A percentile compares a stretch with the other conserved stretches of the same genome.
Conservation (phyloP, 1,140 invertebrate genomes). For the Monochamus saltuarius region DNA sequence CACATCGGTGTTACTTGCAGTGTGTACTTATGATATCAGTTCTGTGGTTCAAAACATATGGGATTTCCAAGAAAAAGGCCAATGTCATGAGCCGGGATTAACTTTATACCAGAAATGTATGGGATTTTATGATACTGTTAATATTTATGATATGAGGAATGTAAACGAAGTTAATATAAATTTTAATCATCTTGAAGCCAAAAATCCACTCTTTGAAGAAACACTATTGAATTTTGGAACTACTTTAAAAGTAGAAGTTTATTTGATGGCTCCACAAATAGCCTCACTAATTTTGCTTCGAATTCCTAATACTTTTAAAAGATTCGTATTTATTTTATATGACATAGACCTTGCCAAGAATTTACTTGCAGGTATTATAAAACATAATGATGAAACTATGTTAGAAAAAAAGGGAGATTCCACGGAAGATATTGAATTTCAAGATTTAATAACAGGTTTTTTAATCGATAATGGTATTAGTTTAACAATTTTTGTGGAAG, state of each 20-base stretch:
- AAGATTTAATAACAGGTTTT: conserved; percentile 28
- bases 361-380: conserved; percentile 4
- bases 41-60: conserved; percentile 33
- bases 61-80: conserved; percentile 26
- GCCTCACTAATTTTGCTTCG: conserved; percentile 26
- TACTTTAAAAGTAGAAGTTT: conserved; percentile 23
- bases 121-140: not conserved
- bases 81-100: conserved; percentile 15
- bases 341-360: conserved; percentile 9
- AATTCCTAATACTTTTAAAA: conserved; percentile 26
- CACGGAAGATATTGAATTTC: not conserved
- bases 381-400: conserved; percentile 13
- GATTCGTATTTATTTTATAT: conserved; percentile 19
- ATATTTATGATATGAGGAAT: not conserved
- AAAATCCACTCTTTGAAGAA: conserved; percentile 14
- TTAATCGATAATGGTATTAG: conserved; percentile 30
- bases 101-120: not conserved
- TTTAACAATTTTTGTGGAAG: conserved; percentile 27
- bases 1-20: conserved; percentile 22
- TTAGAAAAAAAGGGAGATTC: not conserved
- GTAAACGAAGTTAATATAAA: conserved; percentile 19
- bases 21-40: conserved; percentile 32
- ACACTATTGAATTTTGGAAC: conserved; percentile 21
- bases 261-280: conserved; percentile 29
- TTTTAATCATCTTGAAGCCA: too few species aligned